Base-by-base conservation (phyloP, 2,888 invertebrate genomes). In the Molorchus minor region DNA sequence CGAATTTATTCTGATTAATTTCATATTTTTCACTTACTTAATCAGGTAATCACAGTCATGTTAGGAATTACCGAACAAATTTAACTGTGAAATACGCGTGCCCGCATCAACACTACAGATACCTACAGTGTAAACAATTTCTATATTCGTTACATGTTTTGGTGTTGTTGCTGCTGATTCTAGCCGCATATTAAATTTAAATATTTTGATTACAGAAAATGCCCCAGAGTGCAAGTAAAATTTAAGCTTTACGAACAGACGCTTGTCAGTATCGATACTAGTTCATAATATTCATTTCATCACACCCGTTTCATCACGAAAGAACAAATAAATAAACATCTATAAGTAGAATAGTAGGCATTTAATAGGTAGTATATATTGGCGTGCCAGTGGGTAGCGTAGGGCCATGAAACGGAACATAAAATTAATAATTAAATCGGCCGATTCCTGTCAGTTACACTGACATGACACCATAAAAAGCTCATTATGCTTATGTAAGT, bases 1-100 rank as follows among this genome's bases (percentile, higher is more conserved):
- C 13, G 72, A 72, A 58, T 72, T 73, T 35, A 72, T 69, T 41
- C 73, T 68, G 58, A 73, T 71, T 58, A 73, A 58, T 66, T 71
- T 72, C 73, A 73, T 73, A 8, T 53, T 46, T 44, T 47, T 25
- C 5, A 4, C 5, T 25, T 56, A 44, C 40, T 4, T 35, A 43
- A 54, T 47, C 49, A 61, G 41, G 19, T 52, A 52, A 12, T 52
- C 52, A 41, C 52, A 40, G 12, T 16, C 52, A 52, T 49, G 21
- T 49, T 49, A n/a, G n/a, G n/a, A n/a, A 29, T 46, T 52, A 30
- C 41, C 15, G 30, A 30, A 41, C 47, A 17, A 56, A 38, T 45
- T 57, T 35, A 56, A 44, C 51, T 38, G 38, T 44, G 49, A 29
- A 38, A 41, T 43, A 43, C 41, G 47, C 47, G 47, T 21, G 36